Conservation (phyloP, 2,888 invertebrate genomes). For the Drosophila quinaria region DNA sequence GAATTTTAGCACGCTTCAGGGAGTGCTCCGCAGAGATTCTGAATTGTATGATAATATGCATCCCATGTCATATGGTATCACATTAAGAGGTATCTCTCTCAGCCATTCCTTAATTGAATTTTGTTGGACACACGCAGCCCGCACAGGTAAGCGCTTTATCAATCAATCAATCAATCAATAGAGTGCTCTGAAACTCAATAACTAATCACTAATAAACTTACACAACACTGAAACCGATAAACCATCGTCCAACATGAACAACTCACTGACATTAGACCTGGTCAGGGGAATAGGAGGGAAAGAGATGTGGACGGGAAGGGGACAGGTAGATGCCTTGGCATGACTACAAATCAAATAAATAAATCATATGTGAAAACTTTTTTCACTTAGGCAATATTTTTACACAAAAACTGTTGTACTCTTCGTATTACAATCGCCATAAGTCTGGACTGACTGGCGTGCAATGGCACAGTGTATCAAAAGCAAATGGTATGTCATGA, state of each 20-base stretch:
- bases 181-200: conserved; percentile 48
- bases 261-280: conserved; percentile 7
- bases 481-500: neutral
- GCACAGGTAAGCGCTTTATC: conserved; percentile 31
- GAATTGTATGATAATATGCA: conserved; percentile 37
- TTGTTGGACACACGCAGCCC: conserved; percentile 30
- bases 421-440: conserved; percentile 63
- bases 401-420: conserved; percentile 60
- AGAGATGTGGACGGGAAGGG: neutral
- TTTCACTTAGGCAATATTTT: conserved; percentile 77
- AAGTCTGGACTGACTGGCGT: conserved; percentile 51
- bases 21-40: conserved; percentile 43
- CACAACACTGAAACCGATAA: conserved; percentile 49
- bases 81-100: conserved; percentile 2
- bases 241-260: conserved; percentile 33
- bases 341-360: conserved; percentile 70
- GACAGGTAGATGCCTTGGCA: conserved; percentile 26
- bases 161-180: conserved; percentile 66
- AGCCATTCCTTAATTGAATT: conserved; percentile 52
- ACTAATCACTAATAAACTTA: conserved; percentile 72
- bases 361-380: conserved; percentile 77
- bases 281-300: neutral
- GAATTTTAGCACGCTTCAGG: conserved; percentile 32
- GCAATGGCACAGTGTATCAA: conserved; percentile 29
- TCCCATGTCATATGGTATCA: conserved; percentile 12